Percentiles rank a stretch among this genome's conserved stretches.
These are phyloP conservation scores for Drosophila tristis DNA, from an alignment of 1,140 invertebrate genomes.

Conservation along the genomic window DNA sequence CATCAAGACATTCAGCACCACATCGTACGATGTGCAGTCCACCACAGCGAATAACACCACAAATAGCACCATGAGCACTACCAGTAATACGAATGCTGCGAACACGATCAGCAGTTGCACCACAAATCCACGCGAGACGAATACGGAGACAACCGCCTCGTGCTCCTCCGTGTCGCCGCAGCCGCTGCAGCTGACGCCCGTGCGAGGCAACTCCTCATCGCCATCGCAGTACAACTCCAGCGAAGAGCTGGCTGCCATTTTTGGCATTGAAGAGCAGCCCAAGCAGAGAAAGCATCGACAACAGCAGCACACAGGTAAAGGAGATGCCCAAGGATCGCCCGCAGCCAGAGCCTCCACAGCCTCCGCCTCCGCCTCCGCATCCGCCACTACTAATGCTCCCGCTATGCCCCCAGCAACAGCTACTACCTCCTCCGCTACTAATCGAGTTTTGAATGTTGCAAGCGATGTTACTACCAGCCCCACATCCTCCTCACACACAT, in stretches of 20 bases:
- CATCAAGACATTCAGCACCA: conserved; percentile 84
- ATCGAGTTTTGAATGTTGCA: conserved; percentile 66
- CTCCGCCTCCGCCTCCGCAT: conserved; percentile 22
- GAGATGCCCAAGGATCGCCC: conserved; percentile 35
- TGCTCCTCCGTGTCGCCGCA: conserved; percentile 44
- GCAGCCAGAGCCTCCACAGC: conserved; percentile 19
- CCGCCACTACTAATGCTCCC: conserved; percentile 59
- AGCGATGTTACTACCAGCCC: conserved; percentile 60
- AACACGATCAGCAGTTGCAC: conserved; percentile 55
- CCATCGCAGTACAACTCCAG: conserved; percentile 87
- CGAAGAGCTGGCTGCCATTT: conserved; percentile 87
- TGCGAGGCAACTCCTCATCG: conserved; percentile 64
- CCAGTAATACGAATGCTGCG: conserved; percentile 54
- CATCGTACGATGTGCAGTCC: conserved; percentile 78
- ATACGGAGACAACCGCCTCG: conserved; percentile 34
- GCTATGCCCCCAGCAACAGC: conserved; percentile 52
- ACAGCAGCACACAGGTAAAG: conserved; percentile 70
- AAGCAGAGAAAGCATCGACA: conserved; percentile 33
- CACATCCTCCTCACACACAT: conserved; percentile 30
- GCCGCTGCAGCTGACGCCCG: conserved; percentile 68
- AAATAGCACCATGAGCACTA: conserved; percentile 53
- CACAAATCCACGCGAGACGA: conserved; percentile 38
- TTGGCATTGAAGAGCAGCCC: conserved; percentile 82
- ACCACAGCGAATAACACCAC: conserved; percentile 65
- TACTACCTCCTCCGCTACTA: conserved; percentile 59